Base-by-base conservation (phyloP, 1,140 invertebrate species). In the Phthorimaea operculella region DNA sequence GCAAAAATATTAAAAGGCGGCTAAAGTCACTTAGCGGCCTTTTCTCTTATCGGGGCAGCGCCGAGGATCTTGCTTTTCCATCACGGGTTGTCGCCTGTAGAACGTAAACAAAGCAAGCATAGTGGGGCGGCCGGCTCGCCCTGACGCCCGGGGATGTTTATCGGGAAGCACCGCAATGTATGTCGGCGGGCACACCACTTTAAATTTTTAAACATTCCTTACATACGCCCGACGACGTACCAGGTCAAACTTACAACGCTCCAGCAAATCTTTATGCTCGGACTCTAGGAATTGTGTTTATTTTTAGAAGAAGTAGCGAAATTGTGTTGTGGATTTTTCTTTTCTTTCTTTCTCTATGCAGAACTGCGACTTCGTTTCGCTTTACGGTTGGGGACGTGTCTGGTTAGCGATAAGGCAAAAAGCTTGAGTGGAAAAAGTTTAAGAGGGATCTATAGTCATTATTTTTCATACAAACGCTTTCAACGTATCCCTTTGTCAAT, bases 61-160 rank as follows among this genome's bases (percentile, higher is more conserved):
- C 21, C 2, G 21, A 4, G 6, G 6, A 28, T 6, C 21, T 28
- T 28, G 6, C 2, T 28, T 28, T 28, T 69, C 63, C 51, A 64
- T 69, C 66, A 68, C 64, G 47, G n/a, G n/a, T 59, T 36, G 58
- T 44, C 42, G 58, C 58, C 51, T 54, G 59, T 52, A 55, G 48
- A 65, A 63, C 54, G 67, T 69, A 74, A 74, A 74, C 66, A 66
- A 68, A 67, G 59, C 60, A 48, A 57, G 21, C n/a, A n/a, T n/a
- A n/a, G n/a, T n/a, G 21, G 6, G 6, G 21, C 21, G 21, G 21
- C 21, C 59, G 57, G 50, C 54, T 51, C 57, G 63, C 45, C 59
- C 45, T 63, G 60, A 60, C 61, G 66, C 70, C 70, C 68, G 68
- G 68, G 66, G 66, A 73, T 75, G 65, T 75, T 75, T 75, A 75